Evolutionary conservation across 2,797 vertebrate species (phyloP), one percentile per base, ranked within the genome.

Genomic region (Eidolon dupreanum): DNA sequence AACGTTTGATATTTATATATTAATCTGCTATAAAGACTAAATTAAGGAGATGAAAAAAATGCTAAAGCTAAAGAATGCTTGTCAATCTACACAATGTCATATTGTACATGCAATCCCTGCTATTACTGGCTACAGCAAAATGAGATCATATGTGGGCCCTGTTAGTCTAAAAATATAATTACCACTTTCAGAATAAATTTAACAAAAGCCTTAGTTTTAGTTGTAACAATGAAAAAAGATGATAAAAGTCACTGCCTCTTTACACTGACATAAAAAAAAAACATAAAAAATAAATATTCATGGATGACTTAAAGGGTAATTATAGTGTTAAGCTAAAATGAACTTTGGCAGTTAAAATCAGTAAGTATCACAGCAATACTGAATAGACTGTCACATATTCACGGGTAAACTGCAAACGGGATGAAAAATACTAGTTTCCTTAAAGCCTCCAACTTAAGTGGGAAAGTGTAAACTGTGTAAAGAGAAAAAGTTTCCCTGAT

Each of bases 11-110:
- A 65, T 33, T 70, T 91, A 91, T 3, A 17, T 68, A 79, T 65
- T 51, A 74, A 87, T 65, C 73, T 63, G n/a, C 70, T 75, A 0
- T 85, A 94, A 93, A 10, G 2, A 57, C 26, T 49, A 2, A 71
- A 88, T 26, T 11, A 94, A 73, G 49, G 19, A 88, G 51, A 85
- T 66, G 87, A 93, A 93, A 73, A 88, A 86, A 89, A 93, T 24
- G 79, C 6, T 91, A 74, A 74, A 92, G 51, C 82, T 88, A 61
- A 71, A 95, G 49, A 73, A 51, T 20, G n/a, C 19, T 53, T 77
- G 79, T 81, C 13, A 66, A 74, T 51, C 31, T 55, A 68, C 4
- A 38, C 22, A 74, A 26, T 33, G 26, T 20, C 57, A 31, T 5
- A 16, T 15, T 15, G 46, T 22, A n/a, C 3, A 36, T 7, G 6